phyloP scores from a whole-genome alignment of 2,113 vertebrate genomes.

The Osmerus eperlanus region DNA sequence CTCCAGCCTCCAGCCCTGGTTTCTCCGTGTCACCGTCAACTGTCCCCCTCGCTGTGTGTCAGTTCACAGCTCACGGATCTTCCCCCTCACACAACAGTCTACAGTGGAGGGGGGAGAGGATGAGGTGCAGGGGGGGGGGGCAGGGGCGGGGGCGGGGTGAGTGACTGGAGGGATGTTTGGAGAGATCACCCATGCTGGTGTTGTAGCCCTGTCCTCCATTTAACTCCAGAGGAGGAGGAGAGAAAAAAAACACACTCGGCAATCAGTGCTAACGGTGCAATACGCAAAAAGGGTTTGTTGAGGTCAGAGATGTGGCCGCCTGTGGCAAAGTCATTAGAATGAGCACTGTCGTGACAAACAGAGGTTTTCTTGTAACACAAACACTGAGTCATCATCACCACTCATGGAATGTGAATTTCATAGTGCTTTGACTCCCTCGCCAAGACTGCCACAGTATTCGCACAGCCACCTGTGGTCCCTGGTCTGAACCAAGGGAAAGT shows the following conservation, averaged over 20 bases:
- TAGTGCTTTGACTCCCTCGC: slow-evolving; percentile 2
- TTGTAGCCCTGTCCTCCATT: not conserved
- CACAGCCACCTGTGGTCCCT: not conserved
- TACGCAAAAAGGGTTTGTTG: slow-evolving; percentile 8
- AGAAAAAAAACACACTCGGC: not conserved
- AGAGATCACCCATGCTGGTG: too few relatives aligned
- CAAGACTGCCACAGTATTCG: not conserved
- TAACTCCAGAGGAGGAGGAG: slow-evolving; percentile 1
- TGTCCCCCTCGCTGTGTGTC: not conserved
- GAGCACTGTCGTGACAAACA: not conserved
- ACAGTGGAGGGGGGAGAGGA: not conserved
- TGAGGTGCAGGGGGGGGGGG: not conserved
- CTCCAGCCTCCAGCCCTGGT: not conserved
- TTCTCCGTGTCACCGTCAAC: slow-evolving; percentile 9
- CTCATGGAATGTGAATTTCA: not conserved
- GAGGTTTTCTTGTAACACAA: slow-evolving; percentile 15
- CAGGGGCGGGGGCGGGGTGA: not conserved
- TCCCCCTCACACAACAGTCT: too few relatives aligned
- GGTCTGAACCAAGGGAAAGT: not conserved
- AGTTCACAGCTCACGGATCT: not conserved
- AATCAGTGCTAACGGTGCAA: slow-evolving; percentile 5
- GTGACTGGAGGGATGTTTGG: too few relatives aligned
- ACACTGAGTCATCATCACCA: slow-evolving; percentile 23
- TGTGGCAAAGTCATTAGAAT: not conserved
- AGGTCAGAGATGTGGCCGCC: not conserved